phyloP scores from a whole-genome alignment of 2,888 invertebrate genomes.

The Papilio protenor region DNA sequence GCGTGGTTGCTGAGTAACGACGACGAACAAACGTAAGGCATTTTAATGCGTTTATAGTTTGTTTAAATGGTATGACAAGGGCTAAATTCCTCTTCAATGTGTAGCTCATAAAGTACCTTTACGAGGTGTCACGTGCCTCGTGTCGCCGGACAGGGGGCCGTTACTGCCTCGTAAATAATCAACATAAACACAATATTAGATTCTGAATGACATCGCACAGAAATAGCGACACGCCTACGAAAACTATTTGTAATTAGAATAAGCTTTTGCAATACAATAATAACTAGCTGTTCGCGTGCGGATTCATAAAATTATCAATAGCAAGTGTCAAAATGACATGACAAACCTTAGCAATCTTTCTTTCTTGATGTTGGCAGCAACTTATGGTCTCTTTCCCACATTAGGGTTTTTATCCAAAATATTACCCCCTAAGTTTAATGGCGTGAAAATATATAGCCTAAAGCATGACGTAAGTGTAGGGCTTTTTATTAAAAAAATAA shows the following conservation, averaged over 20 bases:
- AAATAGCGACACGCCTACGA: neutral
- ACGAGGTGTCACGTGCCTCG: neutral
- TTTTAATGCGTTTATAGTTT: neutral
- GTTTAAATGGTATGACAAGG: neutral
- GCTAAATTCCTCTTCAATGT: neutral
- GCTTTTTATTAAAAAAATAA: too few relatives aligned
- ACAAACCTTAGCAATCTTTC: too few relatives aligned
- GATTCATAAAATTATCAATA: too few relatives aligned
- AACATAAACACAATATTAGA: conserved; percentile 18
- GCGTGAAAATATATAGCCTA: too few relatives aligned
- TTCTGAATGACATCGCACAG: neutral
- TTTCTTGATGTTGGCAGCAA: too few relatives aligned
- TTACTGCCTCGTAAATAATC: conserved; percentile 24
- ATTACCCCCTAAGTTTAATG: too few relatives aligned
- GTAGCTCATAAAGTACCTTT: conserved; percentile 8
- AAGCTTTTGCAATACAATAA: too few relatives aligned
- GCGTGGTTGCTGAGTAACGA: neutral
- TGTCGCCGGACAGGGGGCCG: neutral
- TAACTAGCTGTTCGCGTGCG: too few relatives aligned
- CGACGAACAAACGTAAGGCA: neutral
- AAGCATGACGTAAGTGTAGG: too few relatives aligned
- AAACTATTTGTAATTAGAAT: neutral
- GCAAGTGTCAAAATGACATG: too few relatives aligned
- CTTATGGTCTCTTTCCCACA: too few relatives aligned
- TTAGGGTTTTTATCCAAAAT: too few relatives aligned